phyloP scores from a whole-genome alignment of 2,888 invertebrate genomes.

The Eilema sororculum region DNA sequence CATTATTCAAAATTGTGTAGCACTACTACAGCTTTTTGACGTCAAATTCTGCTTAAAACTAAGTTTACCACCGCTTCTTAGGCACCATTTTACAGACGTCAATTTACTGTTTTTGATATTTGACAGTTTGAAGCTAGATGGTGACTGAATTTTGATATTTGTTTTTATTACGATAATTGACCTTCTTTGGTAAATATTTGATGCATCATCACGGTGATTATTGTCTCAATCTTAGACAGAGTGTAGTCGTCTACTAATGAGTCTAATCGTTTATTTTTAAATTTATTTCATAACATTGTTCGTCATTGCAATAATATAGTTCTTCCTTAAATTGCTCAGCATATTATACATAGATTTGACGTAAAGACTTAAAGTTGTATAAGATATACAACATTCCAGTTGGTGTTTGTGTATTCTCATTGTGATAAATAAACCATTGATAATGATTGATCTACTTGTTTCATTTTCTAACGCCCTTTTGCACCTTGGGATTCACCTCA shows the following conservation, averaged over 20 bases:
- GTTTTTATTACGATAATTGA: background rate
- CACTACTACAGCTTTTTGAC: too few species aligned
- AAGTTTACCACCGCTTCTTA: too few species aligned
- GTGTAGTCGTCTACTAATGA: background rate
- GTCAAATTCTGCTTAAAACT: too few species aligned
- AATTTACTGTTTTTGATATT: too few species aligned
- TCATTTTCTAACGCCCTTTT: background rate
- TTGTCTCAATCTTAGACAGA: background rate
- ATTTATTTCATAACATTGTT: conserved; percentile 1
- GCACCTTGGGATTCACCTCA: too few species aligned
- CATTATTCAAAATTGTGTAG: too few species aligned
- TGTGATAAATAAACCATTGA: conserved; percentile 83
- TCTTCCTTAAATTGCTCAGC: conserved; percentile 54
- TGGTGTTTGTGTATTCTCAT: conserved; percentile 57
- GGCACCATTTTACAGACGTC: too few species aligned
- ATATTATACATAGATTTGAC: conserved; percentile 30
- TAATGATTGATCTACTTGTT: conserved; percentile 43
- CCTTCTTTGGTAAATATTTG: background rate
- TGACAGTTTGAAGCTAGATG: too few species aligned
- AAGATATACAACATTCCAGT: conserved; percentile 62
- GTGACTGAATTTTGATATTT: too few species aligned
- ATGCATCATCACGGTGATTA: background rate
- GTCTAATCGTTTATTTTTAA: background rate
- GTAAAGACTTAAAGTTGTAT: conserved; percentile 52
- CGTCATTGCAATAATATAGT: background rate